These are phyloP conservation scores for Drosophila dives DNA, from an alignment of 2,888 invertebrate species.

Conservation along the genomic window DNA sequence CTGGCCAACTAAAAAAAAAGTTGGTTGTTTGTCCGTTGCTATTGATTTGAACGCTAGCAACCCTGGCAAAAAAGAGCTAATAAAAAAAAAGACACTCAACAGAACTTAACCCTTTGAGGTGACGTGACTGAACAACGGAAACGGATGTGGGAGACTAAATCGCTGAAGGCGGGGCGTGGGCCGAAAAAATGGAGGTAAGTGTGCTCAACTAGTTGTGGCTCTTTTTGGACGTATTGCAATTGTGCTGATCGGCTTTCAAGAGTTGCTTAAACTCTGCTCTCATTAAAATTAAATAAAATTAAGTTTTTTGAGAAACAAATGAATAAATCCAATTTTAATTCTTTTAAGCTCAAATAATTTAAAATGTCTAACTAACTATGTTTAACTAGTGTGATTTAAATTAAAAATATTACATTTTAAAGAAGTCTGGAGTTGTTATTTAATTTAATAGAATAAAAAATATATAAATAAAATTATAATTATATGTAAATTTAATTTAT, in stretches of 20 bases:
- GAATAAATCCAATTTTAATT: neutral
- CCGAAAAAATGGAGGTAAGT: neutral
- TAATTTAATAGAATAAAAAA: neutral
- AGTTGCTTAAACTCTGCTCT: neutral
- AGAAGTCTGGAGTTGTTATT: neutral
- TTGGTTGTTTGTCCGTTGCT: slow-evolving; percentile 36
- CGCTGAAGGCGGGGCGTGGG: slow-evolving; percentile 5
- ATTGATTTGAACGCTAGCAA: slow-evolving; percentile 46
- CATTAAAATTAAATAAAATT: neutral
- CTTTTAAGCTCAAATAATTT: neutral
- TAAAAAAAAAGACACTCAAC: slow-evolving; percentile 2
- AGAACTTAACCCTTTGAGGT: slow-evolving; percentile 38
- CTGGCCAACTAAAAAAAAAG: slow-evolving; percentile 28
- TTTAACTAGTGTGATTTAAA: neutral
- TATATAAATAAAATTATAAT: neutral
- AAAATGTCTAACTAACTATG: rapidly evolving
- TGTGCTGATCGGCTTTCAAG: neutral
- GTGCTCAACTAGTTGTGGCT: slow-evolving; percentile 2
- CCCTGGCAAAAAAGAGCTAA: slow-evolving; percentile 8
- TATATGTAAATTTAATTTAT: neutral
- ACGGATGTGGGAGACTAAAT: slow-evolving; percentile 53
- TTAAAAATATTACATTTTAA: neutral
- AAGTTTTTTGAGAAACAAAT: too few relatives aligned
- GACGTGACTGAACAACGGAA: slow-evolving; percentile 49
- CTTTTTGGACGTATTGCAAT: neutral